These are phyloP conservation scores for Stenodera caucasica DNA, from an alignment of 2,888 invertebrate species.

Conservation along the genomic window DNA sequence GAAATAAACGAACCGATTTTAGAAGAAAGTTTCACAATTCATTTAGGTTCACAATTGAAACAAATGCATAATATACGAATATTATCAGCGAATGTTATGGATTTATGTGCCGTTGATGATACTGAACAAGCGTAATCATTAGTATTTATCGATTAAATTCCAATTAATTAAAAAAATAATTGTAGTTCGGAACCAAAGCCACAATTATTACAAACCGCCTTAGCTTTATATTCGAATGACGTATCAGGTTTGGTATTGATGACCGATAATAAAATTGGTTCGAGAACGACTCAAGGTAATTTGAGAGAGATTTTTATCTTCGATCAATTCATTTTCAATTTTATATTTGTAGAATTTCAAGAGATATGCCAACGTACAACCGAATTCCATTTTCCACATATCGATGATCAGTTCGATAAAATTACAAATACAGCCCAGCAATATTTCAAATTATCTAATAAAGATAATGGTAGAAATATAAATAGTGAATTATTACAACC, in stretches of 20 bases:
- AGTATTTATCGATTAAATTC: not conserved
- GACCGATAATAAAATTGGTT: slow-evolving; percentile 61
- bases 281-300: slow-evolving; percentile 49
- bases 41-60: slow-evolving; percentile 96
- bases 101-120: slow-evolving; percentile 67
- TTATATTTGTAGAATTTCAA: slow-evolving; percentile 62
- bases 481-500: slow-evolving; percentile 67
- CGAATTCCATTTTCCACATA: slow-evolving; percentile 91
- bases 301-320: not conserved
- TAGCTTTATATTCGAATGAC: slow-evolving; percentile 91
- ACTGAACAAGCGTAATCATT: slow-evolving; percentile 44
- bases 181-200: slow-evolving; percentile 66
- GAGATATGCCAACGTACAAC: slow-evolving; percentile 77
- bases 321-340: not conserved
- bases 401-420: slow-evolving; percentile 82
- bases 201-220: slow-evolving; percentile 86
- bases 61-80: slow-evolving; percentile 98
- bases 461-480: slow-evolving; percentile 34
- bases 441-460: slow-evolving; percentile 40
- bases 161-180: slow-evolving; percentile 15
- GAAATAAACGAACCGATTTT: slow-evolving; percentile 51
- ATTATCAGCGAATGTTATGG: slow-evolving; percentile 80
- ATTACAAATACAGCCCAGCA: slow-evolving; percentile 56
- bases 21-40: slow-evolving; percentile 97
- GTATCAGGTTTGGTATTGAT: slow-evolving; percentile 86